Evolutionary conservation across 2,888 invertebrate species (phyloP), one percentile per base, ranked within the genome.

Genomic region (Mystacides longicornis): DNA sequence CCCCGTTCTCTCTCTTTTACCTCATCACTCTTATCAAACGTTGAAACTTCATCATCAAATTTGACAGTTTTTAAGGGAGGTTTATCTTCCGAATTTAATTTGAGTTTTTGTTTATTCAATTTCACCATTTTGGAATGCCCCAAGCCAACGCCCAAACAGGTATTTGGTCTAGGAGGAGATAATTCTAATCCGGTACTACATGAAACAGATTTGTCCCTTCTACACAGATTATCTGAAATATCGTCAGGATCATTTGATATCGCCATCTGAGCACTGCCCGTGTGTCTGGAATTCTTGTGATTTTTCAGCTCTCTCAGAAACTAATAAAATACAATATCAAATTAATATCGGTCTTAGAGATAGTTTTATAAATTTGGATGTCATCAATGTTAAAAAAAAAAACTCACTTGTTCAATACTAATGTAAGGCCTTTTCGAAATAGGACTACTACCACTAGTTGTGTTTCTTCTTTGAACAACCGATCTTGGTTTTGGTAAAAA

Each of bases 381-480:
- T n/a, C n/a, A n/a, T n/a, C n/a, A n/a, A n/a, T n/a, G n/a, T n/a
- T n/a, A n/a, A n/a, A n/a, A n/a, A n/a, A 27, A 5, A 27, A 27
- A 43, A 43, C 18, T 65, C 64, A 86, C 82, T 75, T 87, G 84
- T 65, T 89, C 86, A 55, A 87, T 79, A 65, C 82, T 78, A 63
- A 82, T 77, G 58, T 80, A 79, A 54, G 85, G 81, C 23, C 81
- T 71, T 64, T 79, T 79, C 61, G 78, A 76, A 14, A 79, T 79
- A n/a, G 87, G 85, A 62, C 83, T 83, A 55, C 83, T 87, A 16
- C 95, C 93, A 64, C 93, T 87, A 62, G 95, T 89, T 1, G 93
- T 91, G 64, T 94, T 92, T 18, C 95, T 78, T 11, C 94, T 80
- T 68, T 89, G 89, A 33, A 88, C 78, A 61, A 86, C 79, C 19